Evolutionary conservation across 2,113 vertebrate species (phyloP), one percentile per base, ranked within the genome.

Genomic region (Campylomormyrus tamandua): DNA sequence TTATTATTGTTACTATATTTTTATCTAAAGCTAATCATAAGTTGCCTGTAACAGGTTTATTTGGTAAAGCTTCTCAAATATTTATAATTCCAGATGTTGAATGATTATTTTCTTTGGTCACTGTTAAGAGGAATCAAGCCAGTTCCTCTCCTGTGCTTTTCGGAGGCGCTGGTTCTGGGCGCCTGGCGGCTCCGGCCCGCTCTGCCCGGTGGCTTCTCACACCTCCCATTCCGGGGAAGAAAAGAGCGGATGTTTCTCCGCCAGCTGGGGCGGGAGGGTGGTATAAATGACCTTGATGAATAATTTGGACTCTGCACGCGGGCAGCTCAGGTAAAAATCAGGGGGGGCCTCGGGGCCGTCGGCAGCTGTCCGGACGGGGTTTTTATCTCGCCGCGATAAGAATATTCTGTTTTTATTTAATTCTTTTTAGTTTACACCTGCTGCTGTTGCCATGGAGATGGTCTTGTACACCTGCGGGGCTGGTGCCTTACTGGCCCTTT

Each of bases 371-470:
- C 4, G 42, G 39, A 45, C 15, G 0, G 2, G 53, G 87, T 88
- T 66, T 88, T 87, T 13, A 88, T 66, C 56, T 88, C 17, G 3
- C 24, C n/a, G 39, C 31, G 24, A 88, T 88, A 46, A 39, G 50
- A 42, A 62, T 66, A 66, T n/a, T 19, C 56, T 88, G 58, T 88
- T 88, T 88, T 58, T 86, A 48, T 83, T 83, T 45, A 9, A 19
- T 21, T 87, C 66, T 88, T 88, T 87, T 52, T 45, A 62, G 89
- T 89, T 89, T 89, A 85, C 80, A 83, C 13, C 89, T 48, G 31
- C 19, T 85, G 42, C 35, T 31, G 89, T 89, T 89, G 89, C 89
- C 80, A 89, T 89, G 42, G 89, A 66, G 80, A 89, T 53, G 19
- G 80, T 31, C 52, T n/a, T 5, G 48, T 52, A 7, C 35, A 3